phyloP scores from a whole-genome alignment of 23 tunicate species.

The Styela clava region DNA sequence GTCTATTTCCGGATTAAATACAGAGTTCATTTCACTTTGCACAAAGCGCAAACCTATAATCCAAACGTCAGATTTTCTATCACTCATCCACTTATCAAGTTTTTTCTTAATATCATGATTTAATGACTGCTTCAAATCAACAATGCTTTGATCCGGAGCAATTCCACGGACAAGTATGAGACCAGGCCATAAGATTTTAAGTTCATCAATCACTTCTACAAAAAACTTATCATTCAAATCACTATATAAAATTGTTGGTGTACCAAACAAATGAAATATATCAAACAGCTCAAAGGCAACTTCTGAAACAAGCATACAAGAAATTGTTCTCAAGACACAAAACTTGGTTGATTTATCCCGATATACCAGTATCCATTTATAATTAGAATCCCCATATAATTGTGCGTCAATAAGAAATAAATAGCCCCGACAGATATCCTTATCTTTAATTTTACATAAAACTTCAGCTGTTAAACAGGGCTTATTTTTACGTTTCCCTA shows the following conservation, averaged over 20 bases:
- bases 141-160: not conserved
- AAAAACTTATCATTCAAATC: not conserved
- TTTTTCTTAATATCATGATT: not conserved
- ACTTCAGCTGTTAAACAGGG: not conserved
- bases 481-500: not conserved
- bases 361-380: not conserved
- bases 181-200: not conserved
- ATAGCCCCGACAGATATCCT: not conserved
- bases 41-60: not conserved
- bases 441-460: not conserved
- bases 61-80: not conserved
- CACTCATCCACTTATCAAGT: not conserved
- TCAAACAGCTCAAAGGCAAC: not conserved
- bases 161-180: not conserved
- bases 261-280: not conserved
- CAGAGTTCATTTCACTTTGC: not conserved
- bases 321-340: not conserved
- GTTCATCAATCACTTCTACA: not conserved
- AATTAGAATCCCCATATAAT: not conserved
- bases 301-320: not conserved
- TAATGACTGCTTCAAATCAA: not conserved
- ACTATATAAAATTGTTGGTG: not conserved
- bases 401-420: not conserved
- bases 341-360: not conserved
- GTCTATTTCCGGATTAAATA: not conserved